Base-by-base conservation (phyloP, 2,797 vertebrate species). In the Phalloptychus januarius region DNA sequence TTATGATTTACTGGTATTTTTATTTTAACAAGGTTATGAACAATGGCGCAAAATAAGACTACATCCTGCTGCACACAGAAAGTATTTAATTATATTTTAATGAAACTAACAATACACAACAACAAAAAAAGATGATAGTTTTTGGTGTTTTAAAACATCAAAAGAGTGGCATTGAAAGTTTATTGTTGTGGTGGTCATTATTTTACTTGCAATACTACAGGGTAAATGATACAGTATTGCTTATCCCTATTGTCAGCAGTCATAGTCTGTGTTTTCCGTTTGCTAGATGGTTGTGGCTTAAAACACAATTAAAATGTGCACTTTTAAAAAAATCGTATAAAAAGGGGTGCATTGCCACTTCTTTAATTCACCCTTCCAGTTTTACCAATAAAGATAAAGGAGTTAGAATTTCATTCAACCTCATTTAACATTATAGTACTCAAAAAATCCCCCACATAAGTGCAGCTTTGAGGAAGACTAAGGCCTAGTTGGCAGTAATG, bases 401-500 rank as follows among this genome's bases (percentile, higher is more conserved):
- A 50, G 42, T 77, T 73, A 4, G 69, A 74, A 72, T 54, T 23
- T 77, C 23, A 71, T 46, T 10, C 69, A 85, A 1, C 74, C 76
- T 77, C n/a, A 78, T 87, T 84, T 78, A 72, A 77, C 73, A 88
- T 44, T 72, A 79, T 75, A 75, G 15, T 54, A 63, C 67, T 52
- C 63, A 72, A 56, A 69, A 38, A 42, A 3, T 3, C 8, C 38
- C 2, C 56, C 40, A 36, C n/a, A 78, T 65, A 81, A 86, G 83
- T 74, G 56, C 61, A 75, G 88, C 88, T 92, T 85, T 90, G 86
- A 90, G 87, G 71, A 79, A 81, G 83, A 88, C 90, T 90, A 80
- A 94, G 89, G 78, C 85, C 86, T 80, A 87, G 75, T 93, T 94
- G 91, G 91, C 91, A 91, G 79, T 38, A 73, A 75, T 45, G 79